phyloP scores from a whole-genome alignment of 2,797 vertebrate genomes.

The Crax fasciolata region DNA sequence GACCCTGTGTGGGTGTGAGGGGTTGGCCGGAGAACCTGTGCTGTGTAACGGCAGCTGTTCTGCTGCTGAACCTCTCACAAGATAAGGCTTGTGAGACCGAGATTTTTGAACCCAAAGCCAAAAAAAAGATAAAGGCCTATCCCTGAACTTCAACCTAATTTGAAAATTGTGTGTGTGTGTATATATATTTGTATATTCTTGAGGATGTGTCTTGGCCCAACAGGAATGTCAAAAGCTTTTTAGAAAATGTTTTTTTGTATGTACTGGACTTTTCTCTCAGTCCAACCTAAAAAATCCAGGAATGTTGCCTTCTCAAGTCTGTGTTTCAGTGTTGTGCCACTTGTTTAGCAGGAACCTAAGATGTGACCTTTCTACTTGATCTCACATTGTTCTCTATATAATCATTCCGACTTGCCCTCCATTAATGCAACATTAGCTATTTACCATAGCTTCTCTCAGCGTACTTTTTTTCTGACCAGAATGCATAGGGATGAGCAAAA shows the following conservation, averaged over 20 bases:
- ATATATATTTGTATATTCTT: neutral
- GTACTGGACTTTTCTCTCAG: neutral
- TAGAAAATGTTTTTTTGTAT: neutral
- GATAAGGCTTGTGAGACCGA: neutral
- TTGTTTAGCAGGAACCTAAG: rapidly evolving
- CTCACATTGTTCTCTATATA: neutral
- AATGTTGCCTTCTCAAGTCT: neutral
- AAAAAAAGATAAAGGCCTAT: neutral
- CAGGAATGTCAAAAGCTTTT: neutral
- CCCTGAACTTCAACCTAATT: neutral
- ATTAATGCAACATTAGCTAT: neutral
- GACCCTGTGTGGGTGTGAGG: neutral
- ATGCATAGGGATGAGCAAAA: conserved; percentile 12
- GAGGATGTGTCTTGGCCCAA: neutral
- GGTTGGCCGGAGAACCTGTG: neutral
- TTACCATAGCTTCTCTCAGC: neutral
- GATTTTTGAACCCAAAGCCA: neutral
- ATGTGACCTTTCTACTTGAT: neutral
- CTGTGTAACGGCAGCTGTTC: neutral
- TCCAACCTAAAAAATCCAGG: neutral
- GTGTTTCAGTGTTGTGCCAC: neutral
- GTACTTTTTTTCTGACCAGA: neutral
- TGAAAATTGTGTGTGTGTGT: neutral
- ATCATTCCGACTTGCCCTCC: neutral
- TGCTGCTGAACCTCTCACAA: neutral